Conservation (phyloP, 2,888 invertebrate species). For the Metacarcinus magister region DNA sequence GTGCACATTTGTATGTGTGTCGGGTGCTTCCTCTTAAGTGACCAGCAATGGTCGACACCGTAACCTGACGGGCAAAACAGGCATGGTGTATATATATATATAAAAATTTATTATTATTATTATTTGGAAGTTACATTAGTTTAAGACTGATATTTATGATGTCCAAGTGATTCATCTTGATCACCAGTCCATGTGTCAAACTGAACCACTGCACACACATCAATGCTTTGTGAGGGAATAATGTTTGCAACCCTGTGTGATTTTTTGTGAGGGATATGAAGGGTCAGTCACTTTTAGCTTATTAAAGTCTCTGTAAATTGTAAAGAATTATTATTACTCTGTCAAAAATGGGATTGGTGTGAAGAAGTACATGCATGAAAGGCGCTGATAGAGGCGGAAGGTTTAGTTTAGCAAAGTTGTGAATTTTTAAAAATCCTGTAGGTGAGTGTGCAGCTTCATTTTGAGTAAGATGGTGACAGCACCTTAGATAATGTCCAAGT, state of each 20-base stretch:
- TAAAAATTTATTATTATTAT: background rate
- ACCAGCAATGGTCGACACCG: too few species aligned
- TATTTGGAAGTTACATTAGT: background rate
- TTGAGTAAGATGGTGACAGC: too few species aligned
- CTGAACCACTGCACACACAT: background rate
- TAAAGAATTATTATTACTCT: background rate
- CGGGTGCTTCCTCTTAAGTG: too few species aligned
- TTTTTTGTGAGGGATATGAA: constrained; percentile 16
- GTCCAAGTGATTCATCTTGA: background rate
- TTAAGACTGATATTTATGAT: background rate
- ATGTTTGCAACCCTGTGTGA: background rate
- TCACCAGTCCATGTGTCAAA: background rate
- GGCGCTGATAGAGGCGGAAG: too few species aligned
- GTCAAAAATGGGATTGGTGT: background rate
- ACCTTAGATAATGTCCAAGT: too few species aligned
- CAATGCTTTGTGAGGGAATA: background rate
- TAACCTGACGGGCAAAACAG: too few species aligned
- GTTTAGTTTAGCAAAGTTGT: background rate
- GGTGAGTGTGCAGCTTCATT: too few species aligned
- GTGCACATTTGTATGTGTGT: too few species aligned
- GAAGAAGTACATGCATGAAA: too few species aligned
- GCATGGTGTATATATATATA: too few species aligned
- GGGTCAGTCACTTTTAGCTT: background rate
- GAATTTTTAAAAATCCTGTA: too few species aligned
- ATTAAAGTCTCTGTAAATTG: constrained; percentile 32